A percentile compares a stretch with the other conserved stretches of the same genome.
Conservation (phyloP, 2,113 vertebrate genomes). For the Odobenus rosmarus region DNA sequence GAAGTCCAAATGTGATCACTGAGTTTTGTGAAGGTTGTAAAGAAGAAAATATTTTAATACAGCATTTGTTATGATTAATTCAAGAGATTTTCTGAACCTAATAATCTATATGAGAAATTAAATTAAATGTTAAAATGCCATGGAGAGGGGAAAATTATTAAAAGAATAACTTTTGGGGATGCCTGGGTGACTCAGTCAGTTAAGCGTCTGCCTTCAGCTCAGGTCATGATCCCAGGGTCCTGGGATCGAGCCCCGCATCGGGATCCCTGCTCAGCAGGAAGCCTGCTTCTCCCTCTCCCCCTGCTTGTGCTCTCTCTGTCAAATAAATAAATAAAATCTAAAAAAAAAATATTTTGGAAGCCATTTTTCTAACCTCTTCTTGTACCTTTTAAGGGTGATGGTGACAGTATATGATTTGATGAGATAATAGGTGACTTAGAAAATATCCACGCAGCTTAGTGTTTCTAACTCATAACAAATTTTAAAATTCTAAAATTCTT, state of each 20-base stretch:
- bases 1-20: neutral
- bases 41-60: neutral
- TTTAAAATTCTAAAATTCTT: neutral
- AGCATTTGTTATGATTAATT: neutral
- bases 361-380: neutral
- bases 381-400: neutral
- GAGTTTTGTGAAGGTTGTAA: neutral
- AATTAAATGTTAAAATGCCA: neutral
- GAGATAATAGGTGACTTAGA: neutral
- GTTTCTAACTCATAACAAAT: neutral
- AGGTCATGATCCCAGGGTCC: too few species aligned
- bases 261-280: too few species aligned
- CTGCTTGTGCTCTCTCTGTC: too few species aligned
- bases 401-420: neutral
- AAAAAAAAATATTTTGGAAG: neutral
- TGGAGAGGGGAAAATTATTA: neutral
- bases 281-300: too few species aligned
- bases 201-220: too few species aligned
- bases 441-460: neutral
- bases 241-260: too few species aligned
- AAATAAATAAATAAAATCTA: too few species aligned
- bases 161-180: neutral
- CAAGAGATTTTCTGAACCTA: neutral
- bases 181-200: too few species aligned
- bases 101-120: neutral